Base-by-base conservation (phyloP, 2,888 invertebrate genomes). In the Nymphalis polychloros region DNA sequence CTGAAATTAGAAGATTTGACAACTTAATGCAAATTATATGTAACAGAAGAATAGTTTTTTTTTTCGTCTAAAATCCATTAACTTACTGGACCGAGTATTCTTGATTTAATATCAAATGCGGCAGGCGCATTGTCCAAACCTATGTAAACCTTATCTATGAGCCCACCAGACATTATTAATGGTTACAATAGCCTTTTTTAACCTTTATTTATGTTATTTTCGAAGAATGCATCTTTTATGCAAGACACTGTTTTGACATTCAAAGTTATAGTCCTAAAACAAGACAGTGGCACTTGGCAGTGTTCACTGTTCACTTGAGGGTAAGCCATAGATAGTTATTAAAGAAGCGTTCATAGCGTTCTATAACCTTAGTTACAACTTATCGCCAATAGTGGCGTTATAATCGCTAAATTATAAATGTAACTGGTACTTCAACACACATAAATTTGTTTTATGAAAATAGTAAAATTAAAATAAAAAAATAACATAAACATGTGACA, bases 111-210 rank as follows among this genome's bases (percentile, higher is more conserved):
- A 84, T 96, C 96, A 84, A 96, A 97, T 72, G 94, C 93, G 72
- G 95, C 94, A 41, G 96, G 96, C 63, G 96, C 95, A 92, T 95
- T 95, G 79, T 97, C 96, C 76, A 97, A 90, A 52, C 96, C 96
- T 77, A 96, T 94, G 78, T 95, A 95, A 75, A 97, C 94, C 88
- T 96, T 96, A 84, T 97, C 96, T 75, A 92, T 85, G 53, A 92
- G 87, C 71, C 89, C 88, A 73, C 89, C 92, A 75, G 92, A 90
- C 92, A 92, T 92, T 80, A 75, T 88, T 86, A 77, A 73, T 57
- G 71, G 67, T 48, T 52, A 67, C 67, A 77, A 74, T 73, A 59
- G 20, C 69, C 63, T 64, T 69, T 74, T 74, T 78, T 75, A 76
- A 74, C 72, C 70, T 78, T 71, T 77, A 81, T 79, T 78, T 77